Base-by-base conservation (phyloP, 1,140 invertebrate genomes). In the Drosophila nannoptera region DNA sequence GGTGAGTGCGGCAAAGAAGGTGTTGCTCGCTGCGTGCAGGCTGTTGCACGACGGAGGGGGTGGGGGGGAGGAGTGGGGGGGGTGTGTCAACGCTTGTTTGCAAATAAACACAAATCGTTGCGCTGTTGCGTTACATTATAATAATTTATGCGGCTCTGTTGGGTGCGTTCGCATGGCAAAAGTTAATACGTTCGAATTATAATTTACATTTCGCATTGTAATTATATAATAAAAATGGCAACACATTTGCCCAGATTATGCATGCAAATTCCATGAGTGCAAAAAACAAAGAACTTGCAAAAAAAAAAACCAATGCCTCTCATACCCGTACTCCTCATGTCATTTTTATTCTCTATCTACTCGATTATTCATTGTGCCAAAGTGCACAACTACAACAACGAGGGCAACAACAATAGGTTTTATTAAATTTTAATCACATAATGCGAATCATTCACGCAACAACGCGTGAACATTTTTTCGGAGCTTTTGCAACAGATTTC, bases 41-140 rank as follows among this genome's bases (percentile, higher is more conserved):
- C 22, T 2, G 22, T 22, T 2, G 31, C 22, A 9, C 4, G 35
- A 36, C 4, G 6, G 4, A 7, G 35, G 35, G 6, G 6, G 1
- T 2, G 35, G 4, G 35, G 5, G 16, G 4, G 31, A 22, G 43
- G 1, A 16, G 22, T 16, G 22, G 22, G 22, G 32, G 35, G 31
- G 32, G 29, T 52, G 64, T 69, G 64, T 71, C 75, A 72, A 59
- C 68, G 72, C 69, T 78, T 73, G 58, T 83, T 83, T 73, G 73
- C 80, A 80, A 84, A 84, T 84, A 84, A 84, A 84, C 80, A 80
- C 81, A 83, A 83, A 83, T 83, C 64, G 68, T 60, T 69, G 22
- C 22, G 22, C 22, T 22, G 22, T 22, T 22, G 22, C 22, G 64
- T 66, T 49, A 66, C 49, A 68, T 33, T 61, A 54, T 80, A 84